Conservation (phyloP, 64 coral and sea anemone genomes). For the Montipora foliosa region DNA sequence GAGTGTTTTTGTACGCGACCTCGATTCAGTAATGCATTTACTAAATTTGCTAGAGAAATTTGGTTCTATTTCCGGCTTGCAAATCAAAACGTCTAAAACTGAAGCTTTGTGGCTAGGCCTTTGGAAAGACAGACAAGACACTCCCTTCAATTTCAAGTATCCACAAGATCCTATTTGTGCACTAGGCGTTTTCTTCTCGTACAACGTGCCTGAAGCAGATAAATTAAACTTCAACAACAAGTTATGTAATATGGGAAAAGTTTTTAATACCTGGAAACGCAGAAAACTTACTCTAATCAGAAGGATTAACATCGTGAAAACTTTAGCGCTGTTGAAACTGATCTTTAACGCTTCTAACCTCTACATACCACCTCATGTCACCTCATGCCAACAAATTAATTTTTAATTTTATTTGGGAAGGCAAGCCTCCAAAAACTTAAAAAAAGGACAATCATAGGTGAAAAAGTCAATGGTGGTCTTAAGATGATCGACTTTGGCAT, state of each 20-base stretch:
- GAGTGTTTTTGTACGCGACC: background rate
- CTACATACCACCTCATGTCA: background rate
- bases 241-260: background rate
- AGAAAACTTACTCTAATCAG: too few species aligned
- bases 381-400: background rate
- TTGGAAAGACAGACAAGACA: constrained; percentile 4
- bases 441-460: background rate
- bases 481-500: background rate
- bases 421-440: background rate
- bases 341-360: too few species aligned
- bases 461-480: background rate
- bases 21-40: background rate
- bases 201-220: background rate
- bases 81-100: background rate
- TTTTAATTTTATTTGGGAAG: background rate
- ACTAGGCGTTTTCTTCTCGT: constrained; percentile 35
- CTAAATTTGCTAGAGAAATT: background rate
- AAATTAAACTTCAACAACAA: constrained; percentile 29
- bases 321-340: too few species aligned
- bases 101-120: background rate
- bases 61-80: background rate
- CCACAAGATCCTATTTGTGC: constrained; percentile 29
- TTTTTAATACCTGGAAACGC: background rate
- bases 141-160: background rate
- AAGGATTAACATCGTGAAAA: too few species aligned